These are phyloP conservation scores for Acanthaster planci DNA, from an alignment of 35 echinoderm and acorn worm species.

Conservation along the genomic window DNA sequence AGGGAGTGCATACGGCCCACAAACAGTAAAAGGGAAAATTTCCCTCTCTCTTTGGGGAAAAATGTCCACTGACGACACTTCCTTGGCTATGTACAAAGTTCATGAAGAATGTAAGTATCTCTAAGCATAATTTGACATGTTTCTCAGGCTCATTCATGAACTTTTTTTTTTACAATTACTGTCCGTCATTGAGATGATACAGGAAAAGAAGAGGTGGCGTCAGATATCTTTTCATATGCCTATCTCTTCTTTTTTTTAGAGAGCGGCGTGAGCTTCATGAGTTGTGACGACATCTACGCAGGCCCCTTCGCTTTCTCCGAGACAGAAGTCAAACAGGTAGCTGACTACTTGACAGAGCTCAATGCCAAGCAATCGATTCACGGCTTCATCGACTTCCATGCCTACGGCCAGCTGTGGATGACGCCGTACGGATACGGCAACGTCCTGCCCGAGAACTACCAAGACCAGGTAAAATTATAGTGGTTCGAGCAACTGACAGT, in stretches of 20 bases:
- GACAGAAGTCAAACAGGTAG: constrained; percentile 10
- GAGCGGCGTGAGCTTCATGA: not conserved
- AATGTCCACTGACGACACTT: too few species aligned
- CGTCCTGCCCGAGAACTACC: constrained; percentile 8
- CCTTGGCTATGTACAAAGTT: too few species aligned
- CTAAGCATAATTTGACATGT: too few species aligned
- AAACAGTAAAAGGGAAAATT: too few species aligned
- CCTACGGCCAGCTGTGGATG: constrained; percentile 70
- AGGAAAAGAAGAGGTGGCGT: not conserved
- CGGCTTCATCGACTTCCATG: constrained; percentile 69
- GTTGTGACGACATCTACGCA: constrained; percentile 34
- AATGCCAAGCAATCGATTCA: not conserved
- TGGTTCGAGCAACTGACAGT: too few species aligned
- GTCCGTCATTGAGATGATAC: not conserved
- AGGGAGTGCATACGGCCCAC: too few species aligned
- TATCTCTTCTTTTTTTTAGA: not conserved
- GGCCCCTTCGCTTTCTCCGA: constrained; percentile 41
- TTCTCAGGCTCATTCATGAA: not conserved
- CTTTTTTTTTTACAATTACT: not conserved
- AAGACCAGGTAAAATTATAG: constrained; percentile 36
- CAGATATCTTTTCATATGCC: not conserved
- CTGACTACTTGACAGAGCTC: constrained; percentile 6
- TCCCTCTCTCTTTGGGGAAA: too few species aligned
- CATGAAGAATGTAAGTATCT: too few species aligned
- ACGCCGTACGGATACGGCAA: constrained; percentile 48